Conservation (phyloP, 1,140 invertebrate species). For the Ceratina japonica region DNA sequence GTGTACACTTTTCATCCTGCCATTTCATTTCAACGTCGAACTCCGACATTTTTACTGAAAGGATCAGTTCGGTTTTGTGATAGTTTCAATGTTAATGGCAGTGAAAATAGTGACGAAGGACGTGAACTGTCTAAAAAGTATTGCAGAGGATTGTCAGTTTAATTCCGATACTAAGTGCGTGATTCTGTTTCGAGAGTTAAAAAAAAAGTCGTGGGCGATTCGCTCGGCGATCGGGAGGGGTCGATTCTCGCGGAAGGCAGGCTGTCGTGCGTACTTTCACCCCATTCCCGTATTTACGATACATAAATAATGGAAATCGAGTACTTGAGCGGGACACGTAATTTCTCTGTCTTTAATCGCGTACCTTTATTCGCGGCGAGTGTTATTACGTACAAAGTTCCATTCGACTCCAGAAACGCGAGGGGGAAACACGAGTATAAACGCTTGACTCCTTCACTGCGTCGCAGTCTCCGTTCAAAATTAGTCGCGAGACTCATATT, state of each 20-base stretch:
- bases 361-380: not conserved
- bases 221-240: not conserved
- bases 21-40: not conserved
- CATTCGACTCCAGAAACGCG: conserved; percentile 9
- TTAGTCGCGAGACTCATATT: no score
- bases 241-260: conserved; percentile 6
- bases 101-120: no score
- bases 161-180: not conserved
- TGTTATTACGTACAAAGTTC: not conserved
- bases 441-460: conserved; percentile 10
- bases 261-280: conserved; percentile 66
- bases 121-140: no score
- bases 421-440: not conserved
- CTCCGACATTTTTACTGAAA: not conserved
- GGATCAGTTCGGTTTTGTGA: no score
- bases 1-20: not conserved
- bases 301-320: conserved; percentile 21
- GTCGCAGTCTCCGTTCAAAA: not conserved
- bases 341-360: not conserved
- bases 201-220: not conserved
- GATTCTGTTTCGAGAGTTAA: not conserved
- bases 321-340: no score
- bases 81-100: no score
- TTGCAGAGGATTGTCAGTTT: not conserved
- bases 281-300: conserved; percentile 64